These are phyloP conservation scores for Toxotes jaculatrix DNA, from an alignment of 2,113 vertebrate species.

Conservation along the genomic window DNA sequence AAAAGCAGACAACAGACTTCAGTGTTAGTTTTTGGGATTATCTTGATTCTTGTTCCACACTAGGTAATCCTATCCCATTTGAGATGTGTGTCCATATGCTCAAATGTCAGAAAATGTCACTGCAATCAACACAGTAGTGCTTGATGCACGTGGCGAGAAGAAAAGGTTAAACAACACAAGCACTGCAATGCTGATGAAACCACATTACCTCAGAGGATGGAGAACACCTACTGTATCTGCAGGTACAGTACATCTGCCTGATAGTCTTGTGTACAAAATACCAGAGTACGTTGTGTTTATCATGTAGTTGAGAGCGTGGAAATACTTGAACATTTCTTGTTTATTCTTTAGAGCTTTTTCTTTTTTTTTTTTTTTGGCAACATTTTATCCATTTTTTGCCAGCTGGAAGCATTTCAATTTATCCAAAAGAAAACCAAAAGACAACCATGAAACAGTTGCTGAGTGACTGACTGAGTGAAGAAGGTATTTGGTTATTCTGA, in stretches of 20 bases:
- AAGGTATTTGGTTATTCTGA: too few species aligned
- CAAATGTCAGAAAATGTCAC: slow-evolving; percentile 77
- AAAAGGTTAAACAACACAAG: slow-evolving; percentile 65
- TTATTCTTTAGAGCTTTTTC: background rate
- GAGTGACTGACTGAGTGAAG: too few species aligned
- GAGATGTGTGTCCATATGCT: slow-evolving; percentile 66
- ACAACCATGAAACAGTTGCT: background rate
- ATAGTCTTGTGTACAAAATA: background rate
- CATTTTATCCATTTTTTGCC: too few species aligned
- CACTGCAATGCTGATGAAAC: slow-evolving; percentile 24
- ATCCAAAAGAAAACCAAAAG: background rate
- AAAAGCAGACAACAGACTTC: slow-evolving; percentile 69
- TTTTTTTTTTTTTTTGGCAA: background rate
- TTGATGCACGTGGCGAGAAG: background rate
- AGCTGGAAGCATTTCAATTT: background rate
- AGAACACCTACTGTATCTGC: slow-evolving; percentile 23
- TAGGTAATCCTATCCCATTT: slow-evolving; percentile 41
- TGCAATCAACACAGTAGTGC: slow-evolving; percentile 46
- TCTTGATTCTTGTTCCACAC: slow-evolving; percentile 36
- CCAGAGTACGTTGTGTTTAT: background rate
- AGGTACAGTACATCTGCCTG: background rate
- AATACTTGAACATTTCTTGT: background rate
- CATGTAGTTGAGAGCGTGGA: background rate
- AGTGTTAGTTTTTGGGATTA: slow-evolving; percentile 76
- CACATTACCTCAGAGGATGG: slow-evolving; percentile 16